These are phyloP conservation scores for Pyrochroa serraticornis DNA, from an alignment of 2,888 invertebrate species.

Conservation along the genomic window DNA sequence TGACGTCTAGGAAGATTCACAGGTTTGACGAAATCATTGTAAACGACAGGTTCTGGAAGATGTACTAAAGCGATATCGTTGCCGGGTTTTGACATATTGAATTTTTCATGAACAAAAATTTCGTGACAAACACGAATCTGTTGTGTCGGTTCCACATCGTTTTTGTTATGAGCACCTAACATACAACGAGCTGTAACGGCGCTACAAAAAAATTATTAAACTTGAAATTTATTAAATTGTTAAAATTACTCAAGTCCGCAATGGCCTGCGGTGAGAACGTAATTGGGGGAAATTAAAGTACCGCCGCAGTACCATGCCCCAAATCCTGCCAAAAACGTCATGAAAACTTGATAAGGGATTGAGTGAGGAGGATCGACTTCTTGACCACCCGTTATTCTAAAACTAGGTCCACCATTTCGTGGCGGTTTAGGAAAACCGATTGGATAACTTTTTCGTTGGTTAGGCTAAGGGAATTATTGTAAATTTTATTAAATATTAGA, in stretches of 20 bases:
- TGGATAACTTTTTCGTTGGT: neutral
- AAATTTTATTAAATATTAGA: too few species aligned
- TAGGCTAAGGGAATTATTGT: neutral
- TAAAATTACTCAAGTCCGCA: conserved; percentile 29
- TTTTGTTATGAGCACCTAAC: conserved; percentile 17
- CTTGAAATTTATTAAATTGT: neutral
- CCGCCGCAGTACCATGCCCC: conserved; percentile 32
- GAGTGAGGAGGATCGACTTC: conserved; percentile 32
- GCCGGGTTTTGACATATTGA: too few species aligned
- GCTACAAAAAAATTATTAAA: conserved; percentile 15
- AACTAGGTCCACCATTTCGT: neutral
- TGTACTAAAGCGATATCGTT: too few species aligned
- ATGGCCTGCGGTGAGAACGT: conserved; percentile 33
- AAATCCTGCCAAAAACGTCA: conserved; percentile 2
- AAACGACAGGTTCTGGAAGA: too few species aligned
- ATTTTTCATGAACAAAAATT: too few species aligned
- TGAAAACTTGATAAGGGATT: conserved; percentile 31
- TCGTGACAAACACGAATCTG: too few species aligned
- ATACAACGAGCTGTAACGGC: conserved; percentile 12
- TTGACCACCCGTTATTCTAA: conserved; percentile 29
- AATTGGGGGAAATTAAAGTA: conserved; percentile 27
- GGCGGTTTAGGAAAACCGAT: conserved; percentile 1
- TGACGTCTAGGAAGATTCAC: too few species aligned
- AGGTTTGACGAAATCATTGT: too few species aligned
- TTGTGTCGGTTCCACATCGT: too few species aligned